phyloP scores from a whole-genome alignment of 2,797 vertebrate species.

The Percopsis omiscomaycus region DNA sequence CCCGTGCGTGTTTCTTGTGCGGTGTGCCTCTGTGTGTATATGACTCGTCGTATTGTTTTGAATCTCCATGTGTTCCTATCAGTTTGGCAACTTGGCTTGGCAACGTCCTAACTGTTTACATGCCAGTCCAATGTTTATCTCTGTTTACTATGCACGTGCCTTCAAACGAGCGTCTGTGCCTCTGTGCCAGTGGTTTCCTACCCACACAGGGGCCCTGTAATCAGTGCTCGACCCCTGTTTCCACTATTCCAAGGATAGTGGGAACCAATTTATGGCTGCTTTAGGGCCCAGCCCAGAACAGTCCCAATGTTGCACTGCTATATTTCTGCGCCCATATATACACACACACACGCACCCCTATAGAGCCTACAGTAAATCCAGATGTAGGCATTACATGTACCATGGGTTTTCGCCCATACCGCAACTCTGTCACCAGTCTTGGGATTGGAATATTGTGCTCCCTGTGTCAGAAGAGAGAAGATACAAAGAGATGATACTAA shows the following conservation, averaged over 20 bases:
- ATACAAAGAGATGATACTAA: no score
- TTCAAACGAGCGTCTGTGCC: constrained; percentile 28
- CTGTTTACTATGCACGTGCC: constrained; percentile 40
- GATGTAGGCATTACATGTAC: constrained; percentile 18
- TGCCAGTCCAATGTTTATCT: constrained; percentile 7
- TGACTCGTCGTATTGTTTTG: neutral
- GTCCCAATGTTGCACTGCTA: neutral
- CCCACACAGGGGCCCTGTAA: constrained; percentile 59
- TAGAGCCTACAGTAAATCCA: constrained; percentile 31
- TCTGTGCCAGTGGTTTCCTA: constrained; percentile 35
- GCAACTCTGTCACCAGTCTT: no score
- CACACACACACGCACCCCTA: neutral
- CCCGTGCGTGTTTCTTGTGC: constrained; percentile 15
- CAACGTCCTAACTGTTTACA: constrained; percentile 31
- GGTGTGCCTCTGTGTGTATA: constrained; percentile 9
- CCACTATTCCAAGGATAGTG: constrained; percentile 26
- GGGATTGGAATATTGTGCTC: no score
- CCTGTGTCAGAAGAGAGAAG: constrained; percentile 3
- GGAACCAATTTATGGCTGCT: constrained; percentile 24
- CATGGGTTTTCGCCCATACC: no score
- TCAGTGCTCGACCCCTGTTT: constrained; percentile 44
- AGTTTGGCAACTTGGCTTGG: neutral
- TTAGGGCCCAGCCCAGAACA: constrained; percentile 19
- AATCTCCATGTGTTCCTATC: neutral
- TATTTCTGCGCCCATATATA: constrained; percentile 18